Conservation (phyloP, 2,888 invertebrate species). For the Stenichneumon culpator region DNA sequence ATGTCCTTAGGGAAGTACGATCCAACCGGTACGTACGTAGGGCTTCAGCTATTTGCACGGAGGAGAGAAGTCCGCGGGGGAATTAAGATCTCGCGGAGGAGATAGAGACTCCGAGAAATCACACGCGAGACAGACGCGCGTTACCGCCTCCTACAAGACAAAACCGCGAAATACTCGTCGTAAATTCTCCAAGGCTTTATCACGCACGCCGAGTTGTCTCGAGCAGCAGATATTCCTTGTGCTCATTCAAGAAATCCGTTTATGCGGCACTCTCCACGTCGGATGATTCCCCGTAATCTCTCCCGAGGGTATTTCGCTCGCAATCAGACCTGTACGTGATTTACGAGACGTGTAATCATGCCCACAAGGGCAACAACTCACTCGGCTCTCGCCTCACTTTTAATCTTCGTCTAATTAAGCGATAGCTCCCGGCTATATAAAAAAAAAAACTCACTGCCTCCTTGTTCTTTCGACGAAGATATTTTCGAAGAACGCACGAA, state of each 20-base stretch:
- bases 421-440: conserved; percentile 66
- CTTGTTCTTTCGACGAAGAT: conserved; percentile 22
- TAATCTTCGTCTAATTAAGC: conserved; percentile 70
- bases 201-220: conserved; percentile 4
- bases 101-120: neutral
- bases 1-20: neutral
- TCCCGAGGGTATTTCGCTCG: conserved; percentile 64
- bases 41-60: neutral
- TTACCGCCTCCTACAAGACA: neutral
- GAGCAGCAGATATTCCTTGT: neutral
- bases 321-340: conserved; percentile 67
- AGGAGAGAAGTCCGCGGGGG: neutral
- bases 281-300: conserved; percentile 65
- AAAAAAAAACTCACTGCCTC: conserved; percentile 28
- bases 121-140: conserved; percentile 10
- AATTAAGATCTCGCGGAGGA: neutral
- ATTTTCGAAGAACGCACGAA: conserved; percentile 19
- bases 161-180: conserved; percentile 10
- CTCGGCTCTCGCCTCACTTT: conserved; percentile 67
- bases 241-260: conserved; percentile 42
- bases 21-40: neutral
- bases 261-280: conserved; percentile 42
- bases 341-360: conserved; percentile 70
- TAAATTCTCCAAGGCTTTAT: neutral
- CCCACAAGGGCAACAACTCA: conserved; percentile 69